These are phyloP conservation scores for Bothrops jararaca DNA, from an alignment of 2,113 vertebrate species.

Conservation along the genomic window DNA sequence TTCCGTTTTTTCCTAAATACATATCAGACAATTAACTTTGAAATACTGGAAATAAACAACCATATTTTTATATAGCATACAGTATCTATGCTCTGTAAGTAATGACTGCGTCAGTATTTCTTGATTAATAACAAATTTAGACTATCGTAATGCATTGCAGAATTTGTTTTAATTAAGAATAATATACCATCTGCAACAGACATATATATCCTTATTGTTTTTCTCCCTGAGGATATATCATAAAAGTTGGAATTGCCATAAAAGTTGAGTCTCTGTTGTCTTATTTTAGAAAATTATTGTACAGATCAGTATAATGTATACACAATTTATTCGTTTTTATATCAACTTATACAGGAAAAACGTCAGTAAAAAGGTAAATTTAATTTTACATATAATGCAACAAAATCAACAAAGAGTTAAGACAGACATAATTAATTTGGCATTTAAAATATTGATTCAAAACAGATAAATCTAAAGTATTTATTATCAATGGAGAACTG, in stretches of 20 bases:
- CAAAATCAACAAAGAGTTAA: neutral
- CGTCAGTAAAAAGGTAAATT: constrained; percentile 25
- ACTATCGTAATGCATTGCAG: neutral
- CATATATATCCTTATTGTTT: constrained; percentile 29
- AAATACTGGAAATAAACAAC: neutral
- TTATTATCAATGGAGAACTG: constrained; percentile 13
- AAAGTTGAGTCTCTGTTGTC: neutral
- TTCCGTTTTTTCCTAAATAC: neutral
- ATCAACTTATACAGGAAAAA: neutral
- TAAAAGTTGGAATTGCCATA: constrained; percentile 33
- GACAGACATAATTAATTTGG: constrained; percentile 23
- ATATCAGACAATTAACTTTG: neutral
- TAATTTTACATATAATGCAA: neutral
- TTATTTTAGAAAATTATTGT: constrained; percentile 39
- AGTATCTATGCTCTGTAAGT: neutral
- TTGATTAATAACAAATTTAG: constrained; percentile 1
- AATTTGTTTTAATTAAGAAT: neutral
- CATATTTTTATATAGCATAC: neutral
- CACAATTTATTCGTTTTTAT: neutral
- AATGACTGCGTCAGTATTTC: neutral
- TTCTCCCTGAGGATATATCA: constrained; percentile 19
- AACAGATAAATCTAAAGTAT: neutral
- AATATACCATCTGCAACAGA: neutral
- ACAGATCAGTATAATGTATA: constrained; percentile 41
- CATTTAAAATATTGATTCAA: constrained; percentile 24